Percentiles rank a stretch among this genome's conserved stretches.
These are phyloP conservation scores for Gymnocephalus cernua DNA, from an alignment of 2,113 vertebrate species.

Conservation along the genomic window DNA sequence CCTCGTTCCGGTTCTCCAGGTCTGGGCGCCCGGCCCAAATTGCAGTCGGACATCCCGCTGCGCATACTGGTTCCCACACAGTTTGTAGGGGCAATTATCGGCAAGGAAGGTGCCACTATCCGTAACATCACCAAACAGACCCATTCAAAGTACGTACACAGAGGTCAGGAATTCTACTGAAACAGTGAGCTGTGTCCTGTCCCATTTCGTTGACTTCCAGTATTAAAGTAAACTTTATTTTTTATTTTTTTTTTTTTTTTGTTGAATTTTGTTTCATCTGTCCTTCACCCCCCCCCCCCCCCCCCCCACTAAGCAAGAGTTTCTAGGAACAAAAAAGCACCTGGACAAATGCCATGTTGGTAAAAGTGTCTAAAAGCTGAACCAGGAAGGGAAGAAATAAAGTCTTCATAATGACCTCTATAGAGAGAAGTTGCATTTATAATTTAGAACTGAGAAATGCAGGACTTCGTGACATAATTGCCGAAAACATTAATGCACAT, in stretches of 20 bases:
- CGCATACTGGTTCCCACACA: slow-evolving; percentile 96
- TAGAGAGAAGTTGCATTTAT: neutral
- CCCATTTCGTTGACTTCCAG: neutral
- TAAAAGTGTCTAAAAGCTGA: neutral
- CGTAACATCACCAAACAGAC: slow-evolving; percentile 99
- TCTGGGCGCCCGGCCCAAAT: slow-evolving; percentile 89
- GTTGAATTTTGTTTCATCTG: no score
- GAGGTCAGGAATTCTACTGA: slow-evolving; percentile 26
- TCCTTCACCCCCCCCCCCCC: no score
- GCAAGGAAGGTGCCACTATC: slow-evolving; percentile 97
- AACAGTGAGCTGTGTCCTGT: neutral
- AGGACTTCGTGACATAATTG: neutral
- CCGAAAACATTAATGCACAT: neutral
- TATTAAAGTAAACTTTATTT: neutral
- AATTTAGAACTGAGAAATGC: neutral
- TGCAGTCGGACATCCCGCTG: slow-evolving; percentile 92
- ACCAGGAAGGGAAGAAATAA: no score
- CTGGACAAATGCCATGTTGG: neutral
- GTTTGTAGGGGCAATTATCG: slow-evolving; percentile 98
- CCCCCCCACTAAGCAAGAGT: no score
- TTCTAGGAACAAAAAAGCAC: no score
- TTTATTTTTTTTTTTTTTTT: neutral
- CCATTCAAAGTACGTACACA: slow-evolving; percentile 92
- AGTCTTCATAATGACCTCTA: no score
- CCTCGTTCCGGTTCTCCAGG: slow-evolving; percentile 92